Evolutionary conservation across 1,140 invertebrate genomes (phyloP).

Genomic region (Andricus grossulariae): DNA sequence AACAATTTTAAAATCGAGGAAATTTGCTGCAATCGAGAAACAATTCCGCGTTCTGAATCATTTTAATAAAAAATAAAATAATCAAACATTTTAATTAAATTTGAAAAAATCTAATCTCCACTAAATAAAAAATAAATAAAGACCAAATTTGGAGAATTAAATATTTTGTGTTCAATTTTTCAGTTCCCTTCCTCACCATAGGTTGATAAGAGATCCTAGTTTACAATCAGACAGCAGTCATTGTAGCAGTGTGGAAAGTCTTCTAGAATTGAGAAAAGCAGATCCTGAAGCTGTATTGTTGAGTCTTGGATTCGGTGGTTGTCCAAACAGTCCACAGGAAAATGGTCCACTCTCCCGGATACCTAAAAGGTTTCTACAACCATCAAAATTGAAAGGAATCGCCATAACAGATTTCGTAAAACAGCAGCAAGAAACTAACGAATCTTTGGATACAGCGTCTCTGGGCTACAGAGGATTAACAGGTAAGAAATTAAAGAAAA

Average conservation of each 20-base stretch:
- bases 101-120: too few species aligned
- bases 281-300: constrained; percentile 86
- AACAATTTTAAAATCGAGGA: too few species aligned
- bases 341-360: constrained; percentile 80
- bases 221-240: constrained; percentile 84
- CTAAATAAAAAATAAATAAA: too few species aligned
- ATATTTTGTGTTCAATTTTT: constrained; percentile 8
- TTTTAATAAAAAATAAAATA: too few species aligned
- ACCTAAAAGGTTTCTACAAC: constrained; percentile 81
- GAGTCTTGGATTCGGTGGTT: constrained; percentile 80
- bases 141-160: too few species aligned
- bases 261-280: constrained; percentile 82
- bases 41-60: too few species aligned
- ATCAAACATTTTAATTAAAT: too few species aligned
- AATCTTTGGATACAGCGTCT: constrained; percentile 79
- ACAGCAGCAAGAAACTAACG: constrained; percentile 78
- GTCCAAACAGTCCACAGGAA: constrained; percentile 59
- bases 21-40: too few species aligned
- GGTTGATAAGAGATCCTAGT: constrained; percentile 77
- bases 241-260: constrained; percentile 84
- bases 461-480: constrained; percentile 80
- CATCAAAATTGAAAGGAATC: constrained; percentile 79
- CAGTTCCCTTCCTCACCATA: constrained; percentile 40
- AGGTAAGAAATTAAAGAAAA: constrained; percentile 66
- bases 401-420: constrained; percentile 79